Percentiles rank a stretch among this genome's conserved stretches.
phyloP scores from a whole-genome alignment of 2,113 vertebrate genomes.

The Motacilla tschutschensis region DNA sequence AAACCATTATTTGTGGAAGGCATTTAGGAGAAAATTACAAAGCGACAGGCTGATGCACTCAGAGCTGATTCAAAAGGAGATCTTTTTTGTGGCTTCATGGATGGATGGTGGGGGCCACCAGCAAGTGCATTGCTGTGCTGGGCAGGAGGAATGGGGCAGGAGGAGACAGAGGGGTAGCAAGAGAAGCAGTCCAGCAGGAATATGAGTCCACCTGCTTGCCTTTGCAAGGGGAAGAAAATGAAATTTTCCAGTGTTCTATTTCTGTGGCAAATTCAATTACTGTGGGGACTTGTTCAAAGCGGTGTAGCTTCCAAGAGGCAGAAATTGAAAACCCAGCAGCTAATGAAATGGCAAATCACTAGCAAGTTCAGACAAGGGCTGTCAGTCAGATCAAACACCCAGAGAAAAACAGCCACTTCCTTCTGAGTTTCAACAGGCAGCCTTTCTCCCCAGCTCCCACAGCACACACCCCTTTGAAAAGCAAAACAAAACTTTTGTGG shows the following conservation, averaged over 20 bases:
- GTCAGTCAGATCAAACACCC: conserved; percentile 78
- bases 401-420: conserved; percentile 65
- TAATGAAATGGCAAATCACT: conserved; percentile 95
- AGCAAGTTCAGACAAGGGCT: conserved; percentile 83
- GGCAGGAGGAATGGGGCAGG: not conserved
- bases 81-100: conserved; percentile 44
- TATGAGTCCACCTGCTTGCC: conserved; percentile 48
- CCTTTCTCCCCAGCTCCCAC: not conserved
- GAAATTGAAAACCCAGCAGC: conserved; percentile 97
- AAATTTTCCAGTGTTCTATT: conserved; percentile 97
- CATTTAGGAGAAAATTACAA: conserved; percentile 93
- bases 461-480: not conserved
- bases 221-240: conserved; percentile 84
- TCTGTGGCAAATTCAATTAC: conserved; percentile 99
- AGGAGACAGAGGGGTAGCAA: not conserved
- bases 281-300: conserved; percentile 93
- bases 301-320: conserved; percentile 93
- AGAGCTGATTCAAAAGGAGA: conserved; percentile 75
- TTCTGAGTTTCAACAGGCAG: conserved; percentile 19
- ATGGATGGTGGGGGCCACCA: conserved; percentile 43
- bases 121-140: not conserved
- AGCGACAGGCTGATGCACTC: conserved; percentile 81
- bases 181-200: conserved; percentile 52
- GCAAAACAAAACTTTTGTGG: not conserved
- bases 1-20: conserved; percentile 99